phyloP scores from a whole-genome alignment of 2,113 vertebrate genomes.

The Scalopus aquaticus region DNA sequence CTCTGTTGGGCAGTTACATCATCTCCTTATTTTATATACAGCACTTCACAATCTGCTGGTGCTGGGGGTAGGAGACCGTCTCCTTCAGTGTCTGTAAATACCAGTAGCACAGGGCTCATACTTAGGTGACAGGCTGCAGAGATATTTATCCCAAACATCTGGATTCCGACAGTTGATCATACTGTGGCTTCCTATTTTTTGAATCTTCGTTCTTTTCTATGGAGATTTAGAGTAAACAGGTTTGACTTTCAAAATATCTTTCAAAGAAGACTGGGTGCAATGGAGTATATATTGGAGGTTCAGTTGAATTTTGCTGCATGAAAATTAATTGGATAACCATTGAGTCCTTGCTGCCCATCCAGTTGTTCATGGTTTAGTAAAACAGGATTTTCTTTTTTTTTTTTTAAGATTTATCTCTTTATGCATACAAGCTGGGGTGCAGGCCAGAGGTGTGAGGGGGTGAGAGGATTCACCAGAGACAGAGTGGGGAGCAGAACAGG shows the following conservation, averaged over 20 bases:
- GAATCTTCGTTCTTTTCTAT: slow-evolving; percentile 34
- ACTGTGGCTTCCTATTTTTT: neutral
- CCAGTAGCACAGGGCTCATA: neutral
- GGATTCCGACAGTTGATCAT: neutral
- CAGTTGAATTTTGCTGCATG: slow-evolving; percentile 26
- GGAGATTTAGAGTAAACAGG: slow-evolving; percentile 26
- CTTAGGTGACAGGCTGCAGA: neutral
- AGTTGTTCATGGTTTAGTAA: neutral
- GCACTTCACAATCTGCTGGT: neutral
- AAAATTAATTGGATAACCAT: neutral
- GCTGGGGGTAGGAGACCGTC: neutral
- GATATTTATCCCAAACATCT: slow-evolving; percentile 3
- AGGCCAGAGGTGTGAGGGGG: too few relatives aligned
- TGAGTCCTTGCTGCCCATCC: neutral
- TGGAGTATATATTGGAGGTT: neutral
- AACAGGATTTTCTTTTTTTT: slow-evolving; percentile 11
- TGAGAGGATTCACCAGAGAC: too few relatives aligned
- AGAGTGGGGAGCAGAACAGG: too few relatives aligned
- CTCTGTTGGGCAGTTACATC: neutral
- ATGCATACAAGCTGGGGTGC: too few relatives aligned
- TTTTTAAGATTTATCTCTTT: too few relatives aligned
- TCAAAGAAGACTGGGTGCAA: neutral
- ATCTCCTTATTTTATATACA: neutral
- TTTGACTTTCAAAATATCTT: slow-evolving; percentile 29
- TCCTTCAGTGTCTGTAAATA: neutral